These are phyloP conservation scores for Candidula unifasciata DNA, from an alignment of 2,888 invertebrate genomes.

Conservation along the genomic window DNA sequence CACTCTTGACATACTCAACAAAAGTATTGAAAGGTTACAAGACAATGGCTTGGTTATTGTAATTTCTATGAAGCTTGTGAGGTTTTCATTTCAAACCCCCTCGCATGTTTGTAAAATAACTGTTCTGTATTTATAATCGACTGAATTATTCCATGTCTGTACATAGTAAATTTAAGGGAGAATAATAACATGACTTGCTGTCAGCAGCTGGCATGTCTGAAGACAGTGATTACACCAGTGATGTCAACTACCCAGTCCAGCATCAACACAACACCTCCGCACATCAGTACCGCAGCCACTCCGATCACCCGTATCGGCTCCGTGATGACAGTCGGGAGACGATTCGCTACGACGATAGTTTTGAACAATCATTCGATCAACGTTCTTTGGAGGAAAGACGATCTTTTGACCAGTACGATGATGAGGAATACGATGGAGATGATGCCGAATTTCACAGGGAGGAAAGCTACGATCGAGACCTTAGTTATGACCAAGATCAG, in stretches of 20 bases:
- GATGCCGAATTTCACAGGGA: conserved; percentile 35
- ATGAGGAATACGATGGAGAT: conserved; percentile 36
- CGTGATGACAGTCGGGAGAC: conserved; percentile 81
- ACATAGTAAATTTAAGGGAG: not conserved
- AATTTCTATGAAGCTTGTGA: too few relatives aligned
- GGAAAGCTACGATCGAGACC: conserved; percentile 55
- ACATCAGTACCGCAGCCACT: conserved; percentile 83
- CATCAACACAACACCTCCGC: conserved; percentile 92
- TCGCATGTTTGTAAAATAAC: too few relatives aligned
- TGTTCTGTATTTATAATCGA: too few relatives aligned
- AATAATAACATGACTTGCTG: not conserved
- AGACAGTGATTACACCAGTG: conserved; percentile 97
- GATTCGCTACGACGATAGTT: conserved; percentile 57
- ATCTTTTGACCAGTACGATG: conserved; percentile 49
- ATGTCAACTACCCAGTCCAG: conserved; percentile 90
- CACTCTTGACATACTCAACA: too few relatives aligned
- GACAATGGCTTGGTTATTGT: too few relatives aligned
- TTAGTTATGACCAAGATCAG: conserved; percentile 58
- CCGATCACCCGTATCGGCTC: conserved; percentile 61
- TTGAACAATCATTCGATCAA: conserved; percentile 60
- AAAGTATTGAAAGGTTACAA: too few relatives aligned
- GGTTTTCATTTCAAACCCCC: too few relatives aligned
- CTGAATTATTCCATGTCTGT: too few relatives aligned
- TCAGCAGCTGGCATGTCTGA: conserved; percentile 86
- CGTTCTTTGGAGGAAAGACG: conserved; percentile 41